A percentile compares a stretch with the other conserved stretches of the same genome.
phyloP scores from a whole-genome alignment of 1,140 invertebrate genomes.

The Trinorchestia longiramus region DNA sequence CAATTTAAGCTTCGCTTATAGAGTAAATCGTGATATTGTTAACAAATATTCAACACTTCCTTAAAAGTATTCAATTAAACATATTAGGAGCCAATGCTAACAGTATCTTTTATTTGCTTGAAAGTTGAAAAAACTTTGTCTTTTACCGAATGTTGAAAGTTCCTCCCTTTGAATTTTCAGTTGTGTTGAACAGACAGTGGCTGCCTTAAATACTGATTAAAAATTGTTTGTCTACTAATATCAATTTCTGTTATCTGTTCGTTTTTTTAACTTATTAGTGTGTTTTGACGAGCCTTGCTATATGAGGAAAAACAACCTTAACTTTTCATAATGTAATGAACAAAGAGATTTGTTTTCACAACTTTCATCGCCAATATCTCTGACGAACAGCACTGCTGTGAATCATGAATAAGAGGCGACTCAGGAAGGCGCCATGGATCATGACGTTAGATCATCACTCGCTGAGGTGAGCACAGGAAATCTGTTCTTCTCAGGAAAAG shows the following conservation, averaged over 20 bases:
- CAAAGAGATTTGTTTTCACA: background rate
- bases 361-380: background rate
- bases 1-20: background rate
- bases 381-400: background rate
- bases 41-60: background rate
- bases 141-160: background rate
- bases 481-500: constrained; percentile 49
- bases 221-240: background rate
- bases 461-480: constrained; percentile 3
- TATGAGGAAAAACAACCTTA: background rate
- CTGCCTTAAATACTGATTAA: background rate
- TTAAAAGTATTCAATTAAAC: background rate
- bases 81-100: background rate
- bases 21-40: background rate
- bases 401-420: background rate
- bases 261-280: background rate
- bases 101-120: background rate
- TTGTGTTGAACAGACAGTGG: background rate
- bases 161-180: background rate
- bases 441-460: constrained; percentile 29
- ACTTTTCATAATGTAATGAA: background rate
- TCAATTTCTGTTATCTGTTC: background rate
- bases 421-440: background rate
- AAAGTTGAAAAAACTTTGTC: background rate
- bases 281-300: background rate